These are phyloP conservation scores for cat (Felis catus) DNA, from an alignment of 2,113 vertebrate species.

Conservation along the genomic window DNA sequence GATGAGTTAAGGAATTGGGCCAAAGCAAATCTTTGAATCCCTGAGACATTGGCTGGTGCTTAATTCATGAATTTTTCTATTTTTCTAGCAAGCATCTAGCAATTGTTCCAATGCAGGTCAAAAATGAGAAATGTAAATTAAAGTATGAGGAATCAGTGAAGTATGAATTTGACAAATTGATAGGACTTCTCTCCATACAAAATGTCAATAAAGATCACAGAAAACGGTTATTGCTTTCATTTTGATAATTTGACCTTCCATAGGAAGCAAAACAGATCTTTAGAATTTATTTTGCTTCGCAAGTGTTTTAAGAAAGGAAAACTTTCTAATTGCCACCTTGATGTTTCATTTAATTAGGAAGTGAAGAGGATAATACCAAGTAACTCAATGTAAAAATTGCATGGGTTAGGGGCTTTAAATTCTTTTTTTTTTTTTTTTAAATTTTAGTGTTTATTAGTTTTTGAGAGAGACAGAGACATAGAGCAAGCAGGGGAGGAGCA, in stretches of 20 bases:
- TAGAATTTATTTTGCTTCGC: not conserved
- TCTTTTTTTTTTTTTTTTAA: not conserved
- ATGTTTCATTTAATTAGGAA: not conserved
- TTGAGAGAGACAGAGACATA: too few species aligned
- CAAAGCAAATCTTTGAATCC: not conserved
- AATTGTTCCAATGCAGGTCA: not conserved
- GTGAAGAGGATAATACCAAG: not conserved
- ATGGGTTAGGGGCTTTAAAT: not conserved
- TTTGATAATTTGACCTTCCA: constrained; percentile 34
- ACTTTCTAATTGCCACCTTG: not conserved
- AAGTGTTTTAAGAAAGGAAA: not conserved
- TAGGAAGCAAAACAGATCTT: not conserved
- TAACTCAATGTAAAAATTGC: not conserved
- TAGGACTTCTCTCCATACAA: constrained; percentile 12
- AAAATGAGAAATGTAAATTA: constrained; percentile 26
- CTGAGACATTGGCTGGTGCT: not conserved
- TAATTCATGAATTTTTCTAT: not conserved
- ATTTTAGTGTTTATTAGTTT: too few species aligned
- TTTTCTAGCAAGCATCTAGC: not conserved
- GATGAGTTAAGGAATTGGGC: not conserved
- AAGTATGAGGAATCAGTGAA: constrained; percentile 3
- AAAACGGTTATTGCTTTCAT: not conserved
- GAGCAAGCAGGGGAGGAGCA: too few species aligned
- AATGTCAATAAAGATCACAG: not conserved
- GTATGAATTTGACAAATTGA: constrained; percentile 5